Conservation (phyloP, 2,888 invertebrate genomes). For the Trachelus stipa region DNA sequence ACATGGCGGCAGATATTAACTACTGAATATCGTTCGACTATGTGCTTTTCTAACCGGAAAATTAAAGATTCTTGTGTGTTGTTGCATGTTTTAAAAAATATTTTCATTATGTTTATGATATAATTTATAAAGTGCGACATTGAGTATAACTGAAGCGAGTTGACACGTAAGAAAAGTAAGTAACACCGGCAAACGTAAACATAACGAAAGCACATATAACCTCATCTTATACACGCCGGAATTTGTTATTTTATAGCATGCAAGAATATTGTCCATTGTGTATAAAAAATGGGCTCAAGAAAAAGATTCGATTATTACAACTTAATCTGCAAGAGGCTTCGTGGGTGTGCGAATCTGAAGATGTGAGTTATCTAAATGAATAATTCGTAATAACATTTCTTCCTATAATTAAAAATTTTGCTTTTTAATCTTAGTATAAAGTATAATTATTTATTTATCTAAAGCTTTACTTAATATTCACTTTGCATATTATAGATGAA, state of each 20-base stretch:
- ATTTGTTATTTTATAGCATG: conserved; percentile 41
- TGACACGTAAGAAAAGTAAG: conserved; percentile 21
- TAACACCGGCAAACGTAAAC: conserved; percentile 4
- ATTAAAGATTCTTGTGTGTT: not conserved
- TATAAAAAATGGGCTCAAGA: conserved; percentile 46
- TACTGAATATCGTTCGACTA: not conserved
- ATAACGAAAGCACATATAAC: not conserved
- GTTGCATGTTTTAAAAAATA: not conserved
- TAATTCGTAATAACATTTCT: not conserved
- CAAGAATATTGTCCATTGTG: conserved; percentile 55
- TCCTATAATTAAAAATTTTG: no score
- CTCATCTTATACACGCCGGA: not conserved
- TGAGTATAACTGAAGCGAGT: not conserved
- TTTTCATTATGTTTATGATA: not conserved
- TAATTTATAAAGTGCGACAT: not conserved
- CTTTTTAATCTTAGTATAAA: no score
- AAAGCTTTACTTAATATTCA: not conserved
- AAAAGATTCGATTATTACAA: conserved; percentile 47
- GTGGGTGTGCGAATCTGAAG: conserved; percentile 46
- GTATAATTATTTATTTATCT: no score
- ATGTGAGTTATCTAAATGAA: conserved; percentile 39
- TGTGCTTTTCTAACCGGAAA: not conserved
- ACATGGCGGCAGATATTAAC: conserved; percentile 5
- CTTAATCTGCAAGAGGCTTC: conserved; percentile 53
- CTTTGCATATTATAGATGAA: conserved; percentile 1